These are phyloP conservation scores for Creontiades dilutus DNA, from an alignment of 2,888 invertebrate genomes.

Conservation along the genomic window DNA sequence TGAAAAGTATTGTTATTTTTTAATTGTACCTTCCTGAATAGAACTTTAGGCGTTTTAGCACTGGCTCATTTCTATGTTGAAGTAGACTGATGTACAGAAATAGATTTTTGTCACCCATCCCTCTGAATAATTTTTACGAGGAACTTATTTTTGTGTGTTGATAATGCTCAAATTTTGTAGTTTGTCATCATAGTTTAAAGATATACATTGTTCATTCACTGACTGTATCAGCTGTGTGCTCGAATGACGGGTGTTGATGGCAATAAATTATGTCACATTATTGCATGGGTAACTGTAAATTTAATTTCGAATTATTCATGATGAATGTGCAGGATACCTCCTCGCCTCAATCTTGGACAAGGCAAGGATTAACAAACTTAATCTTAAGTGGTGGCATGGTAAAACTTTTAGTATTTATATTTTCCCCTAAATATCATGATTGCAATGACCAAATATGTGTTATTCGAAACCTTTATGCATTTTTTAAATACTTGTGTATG, in stretches of 20 bases:
- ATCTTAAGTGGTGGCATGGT: slow-evolving; percentile 30
- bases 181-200: slow-evolving; percentile 10
- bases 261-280: not conserved
- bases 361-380: slow-evolving; percentile 27
- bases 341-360: not conserved
- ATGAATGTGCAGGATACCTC: not conserved
- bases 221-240: slow-evolving; percentile 15
- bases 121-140: not conserved
- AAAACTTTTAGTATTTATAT: slow-evolving; percentile 21
- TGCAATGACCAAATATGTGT: slow-evolving; percentile 18
- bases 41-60: not conserved
- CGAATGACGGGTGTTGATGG: slow-evolving; percentile 9
- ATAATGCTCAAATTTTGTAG: slow-evolving; percentile 52
- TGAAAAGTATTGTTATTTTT: not conserved
- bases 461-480: slow-evolving; percentile 32
- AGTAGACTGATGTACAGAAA: slow-evolving; percentile 52
- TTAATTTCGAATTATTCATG: slow-evolving; percentile 5
- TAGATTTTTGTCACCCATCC: slow-evolving; percentile 29
- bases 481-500: slow-evolving; percentile 36
- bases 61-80: slow-evolving; percentile 51
- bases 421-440: not conserved
- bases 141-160: slow-evolving; percentile 42
- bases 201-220: slow-evolving; percentile 27
- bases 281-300: slow-evolving; percentile 19
- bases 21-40: slow-evolving; percentile 12